Conservation (phyloP, 2,113 vertebrate species). For the Mirza zaza region DNA sequence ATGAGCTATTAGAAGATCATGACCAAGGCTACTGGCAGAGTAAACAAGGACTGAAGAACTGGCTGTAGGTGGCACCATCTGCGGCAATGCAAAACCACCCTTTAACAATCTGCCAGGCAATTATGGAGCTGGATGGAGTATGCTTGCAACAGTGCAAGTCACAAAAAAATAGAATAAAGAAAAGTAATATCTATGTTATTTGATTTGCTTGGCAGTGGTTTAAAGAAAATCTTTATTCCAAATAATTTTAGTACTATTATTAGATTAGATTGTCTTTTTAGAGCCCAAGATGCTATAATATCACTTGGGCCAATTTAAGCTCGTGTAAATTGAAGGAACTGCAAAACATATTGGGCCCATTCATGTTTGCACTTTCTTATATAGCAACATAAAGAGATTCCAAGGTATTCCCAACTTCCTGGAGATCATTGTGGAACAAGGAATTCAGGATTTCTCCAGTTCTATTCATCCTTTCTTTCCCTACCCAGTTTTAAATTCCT, state of each 20-base stretch:
- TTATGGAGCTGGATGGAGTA: constrained; percentile 59
- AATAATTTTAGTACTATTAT: neutral
- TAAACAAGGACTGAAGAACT: constrained; percentile 75
- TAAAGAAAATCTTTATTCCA: constrained; percentile 30
- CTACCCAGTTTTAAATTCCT: neutral
- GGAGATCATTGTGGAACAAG: neutral
- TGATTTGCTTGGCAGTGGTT: neutral
- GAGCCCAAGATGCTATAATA: neutral
- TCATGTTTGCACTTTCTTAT: neutral
- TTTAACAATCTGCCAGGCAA: constrained; percentile 79
- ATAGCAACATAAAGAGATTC: neutral
- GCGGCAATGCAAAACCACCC: constrained; percentile 70
- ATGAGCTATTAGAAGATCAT: constrained; percentile 77
- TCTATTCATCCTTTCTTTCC: neutral
- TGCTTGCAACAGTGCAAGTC: constrained; percentile 16
- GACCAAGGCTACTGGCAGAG: constrained; percentile 68
- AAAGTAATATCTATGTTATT: neutral
- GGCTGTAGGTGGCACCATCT: constrained; percentile 80
- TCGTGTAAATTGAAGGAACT: neutral
- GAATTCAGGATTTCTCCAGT: neutral
- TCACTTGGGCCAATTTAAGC: neutral
- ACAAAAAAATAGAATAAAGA: neutral
- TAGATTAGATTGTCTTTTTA: neutral
- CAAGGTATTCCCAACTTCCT: neutral
- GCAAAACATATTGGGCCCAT: neutral